A percentile compares a stretch with the other conserved stretches of the same genome.
Evolutionary conservation across 2,888 invertebrate genomes (phyloP).

Genomic region (Rhaphigaster nebulosa): DNA sequence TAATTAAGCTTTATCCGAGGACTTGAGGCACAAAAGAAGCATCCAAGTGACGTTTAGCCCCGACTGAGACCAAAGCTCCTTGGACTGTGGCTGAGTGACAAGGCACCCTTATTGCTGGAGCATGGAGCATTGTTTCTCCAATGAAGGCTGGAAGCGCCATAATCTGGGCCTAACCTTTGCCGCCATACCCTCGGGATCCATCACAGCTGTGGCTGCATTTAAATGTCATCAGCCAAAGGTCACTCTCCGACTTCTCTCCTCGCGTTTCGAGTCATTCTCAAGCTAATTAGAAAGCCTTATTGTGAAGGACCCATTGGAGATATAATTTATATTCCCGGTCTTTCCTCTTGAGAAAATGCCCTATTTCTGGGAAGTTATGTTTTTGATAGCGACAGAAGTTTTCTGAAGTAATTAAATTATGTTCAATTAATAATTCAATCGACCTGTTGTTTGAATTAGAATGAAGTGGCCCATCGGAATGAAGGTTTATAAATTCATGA

Average conservation of each 20-base stretch:
- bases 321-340: not conserved
- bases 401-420: not conserved
- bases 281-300: not conserved
- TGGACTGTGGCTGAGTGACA: not conserved
- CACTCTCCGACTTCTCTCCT: not conserved
- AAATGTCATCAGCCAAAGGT: conserved; percentile 39
- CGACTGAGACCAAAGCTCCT: not conserved
- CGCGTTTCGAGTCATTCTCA: not conserved
- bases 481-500: no score
- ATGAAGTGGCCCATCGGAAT: no score
- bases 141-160: not conserved
- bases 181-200: conserved; percentile 26
- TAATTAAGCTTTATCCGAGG: not conserved
- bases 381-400: not conserved
- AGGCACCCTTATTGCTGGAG: not conserved
- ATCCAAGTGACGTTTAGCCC: not conserved
- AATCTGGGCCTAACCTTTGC: conserved; percentile 1
- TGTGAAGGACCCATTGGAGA: not conserved
- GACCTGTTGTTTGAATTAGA: no score
- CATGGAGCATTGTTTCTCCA: not conserved
- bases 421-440: no score
- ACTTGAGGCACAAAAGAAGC: not conserved
- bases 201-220: conserved; percentile 43
- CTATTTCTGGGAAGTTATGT: not conserved
- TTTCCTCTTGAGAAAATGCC: not conserved